These are phyloP conservation scores for Apodemia hepburni DNA, from an alignment of 2,888 invertebrate species.

Conservation along the genomic window DNA sequence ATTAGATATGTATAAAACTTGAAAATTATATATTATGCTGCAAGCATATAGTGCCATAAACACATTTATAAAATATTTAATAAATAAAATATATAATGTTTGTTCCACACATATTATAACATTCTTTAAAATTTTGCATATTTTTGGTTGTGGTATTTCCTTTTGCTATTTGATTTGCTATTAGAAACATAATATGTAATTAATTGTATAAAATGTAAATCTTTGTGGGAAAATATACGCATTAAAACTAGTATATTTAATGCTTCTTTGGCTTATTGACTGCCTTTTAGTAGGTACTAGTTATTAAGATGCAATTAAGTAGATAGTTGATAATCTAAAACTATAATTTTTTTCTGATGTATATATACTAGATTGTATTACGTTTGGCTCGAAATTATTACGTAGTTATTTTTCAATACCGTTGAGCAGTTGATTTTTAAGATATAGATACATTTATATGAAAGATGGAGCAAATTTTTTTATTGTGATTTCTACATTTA, in stretches of 20 bases:
- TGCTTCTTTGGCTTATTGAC: slow-evolving; percentile 69
- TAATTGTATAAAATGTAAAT: slow-evolving; percentile 52
- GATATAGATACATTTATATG: slow-evolving; percentile 8
- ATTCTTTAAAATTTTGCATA: not conserved
- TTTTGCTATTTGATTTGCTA: slow-evolving; percentile 2
- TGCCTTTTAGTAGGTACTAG: slow-evolving; percentile 67
- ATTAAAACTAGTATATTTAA: slow-evolving; percentile 73
- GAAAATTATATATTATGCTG: slow-evolving; percentile 51
- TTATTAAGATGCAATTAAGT: slow-evolving; percentile 43
- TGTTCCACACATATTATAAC: slow-evolving; percentile 17
- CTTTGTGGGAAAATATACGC: slow-evolving; percentile 78
- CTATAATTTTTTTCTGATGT: slow-evolving; percentile 5
- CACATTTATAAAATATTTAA: slow-evolving; percentile 62
- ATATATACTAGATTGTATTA: slow-evolving; percentile 38
- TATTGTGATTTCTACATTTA: slow-evolving; percentile 66
- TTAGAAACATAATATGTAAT: slow-evolving; percentile 25
- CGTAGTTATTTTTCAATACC: slow-evolving; percentile 13
- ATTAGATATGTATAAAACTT: slow-evolving; percentile 19
- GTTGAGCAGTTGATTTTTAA: slow-evolving; percentile 1
- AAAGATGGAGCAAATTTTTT: slow-evolving; percentile 36
- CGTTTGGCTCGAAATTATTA: slow-evolving; percentile 32
- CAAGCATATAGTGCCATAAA: slow-evolving; percentile 78
- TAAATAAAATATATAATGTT: slow-evolving; percentile 26
- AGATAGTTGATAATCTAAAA: slow-evolving; percentile 7
- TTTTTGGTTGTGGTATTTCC: slow-evolving; percentile 29